Conservation (phyloP, 2,888 invertebrate species). For the Eristalis arbustorum region DNA sequence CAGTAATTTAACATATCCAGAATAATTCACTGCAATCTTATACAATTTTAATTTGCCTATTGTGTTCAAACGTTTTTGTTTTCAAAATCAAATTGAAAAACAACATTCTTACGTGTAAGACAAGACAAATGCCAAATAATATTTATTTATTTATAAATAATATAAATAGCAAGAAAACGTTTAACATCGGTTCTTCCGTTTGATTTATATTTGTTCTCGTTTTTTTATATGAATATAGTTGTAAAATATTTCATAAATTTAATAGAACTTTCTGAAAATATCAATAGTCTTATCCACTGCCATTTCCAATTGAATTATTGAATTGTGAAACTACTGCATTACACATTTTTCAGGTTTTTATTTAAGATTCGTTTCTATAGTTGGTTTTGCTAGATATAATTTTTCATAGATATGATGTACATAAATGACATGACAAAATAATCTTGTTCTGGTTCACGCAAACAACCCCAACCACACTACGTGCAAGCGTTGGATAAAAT, state of each 20-base stretch:
- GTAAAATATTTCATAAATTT: slow-evolving; percentile 7
- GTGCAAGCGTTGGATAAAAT: no score
- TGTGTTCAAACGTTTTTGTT: no score
- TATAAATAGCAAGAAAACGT: neutral
- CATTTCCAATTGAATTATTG: slow-evolving; percentile 52
- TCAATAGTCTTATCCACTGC: slow-evolving; percentile 67
- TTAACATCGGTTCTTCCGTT: neutral
- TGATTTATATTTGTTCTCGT: neutral
- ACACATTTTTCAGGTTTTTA: neutral
- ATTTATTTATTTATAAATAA: neutral
- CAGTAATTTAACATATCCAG: neutral
- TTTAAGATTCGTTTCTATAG: neutral
- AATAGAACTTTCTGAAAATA: slow-evolving; percentile 34
- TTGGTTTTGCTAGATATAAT: neutral
- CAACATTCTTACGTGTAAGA: neutral
- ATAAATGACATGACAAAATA: neutral
- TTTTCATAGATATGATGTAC: neutral
- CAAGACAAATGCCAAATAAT: neutral
- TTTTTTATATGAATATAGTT: neutral
- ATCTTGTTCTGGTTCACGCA: neutral
- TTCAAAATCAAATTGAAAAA: no score
- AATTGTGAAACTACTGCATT: slow-evolving; percentile 9
- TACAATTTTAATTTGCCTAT: no score
- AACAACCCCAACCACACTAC: neutral
- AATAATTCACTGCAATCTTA: no score